These are phyloP conservation scores for Etia nguti DNA, from an alignment of 2,113 vertebrate genomes.

Conservation along the genomic window DNA sequence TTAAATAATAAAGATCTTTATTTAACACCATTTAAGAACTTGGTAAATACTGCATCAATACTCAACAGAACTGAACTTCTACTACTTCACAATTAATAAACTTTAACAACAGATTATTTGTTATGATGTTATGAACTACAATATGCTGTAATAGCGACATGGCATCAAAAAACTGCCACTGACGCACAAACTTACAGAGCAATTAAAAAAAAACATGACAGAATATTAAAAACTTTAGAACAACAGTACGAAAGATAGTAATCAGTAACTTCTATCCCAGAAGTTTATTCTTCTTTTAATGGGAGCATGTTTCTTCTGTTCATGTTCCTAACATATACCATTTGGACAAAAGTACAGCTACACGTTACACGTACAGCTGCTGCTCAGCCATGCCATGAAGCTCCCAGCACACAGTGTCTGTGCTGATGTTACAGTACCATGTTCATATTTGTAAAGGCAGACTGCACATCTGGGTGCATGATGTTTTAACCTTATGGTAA, in stretches of 20 bases:
- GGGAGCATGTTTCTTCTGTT: background rate
- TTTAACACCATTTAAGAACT: background rate
- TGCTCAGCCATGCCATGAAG: background rate
- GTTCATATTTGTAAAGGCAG: background rate
- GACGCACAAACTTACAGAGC: background rate
- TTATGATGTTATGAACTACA: background rate
- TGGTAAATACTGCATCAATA: background rate
- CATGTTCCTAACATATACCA: background rate
- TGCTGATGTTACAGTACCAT: background rate
- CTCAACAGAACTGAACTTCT: background rate
- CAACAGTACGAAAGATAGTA: background rate
- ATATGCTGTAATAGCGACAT: background rate
- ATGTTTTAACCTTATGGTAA: background rate
- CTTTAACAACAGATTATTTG: background rate
- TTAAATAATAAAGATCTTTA: background rate
- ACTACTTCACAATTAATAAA: background rate
- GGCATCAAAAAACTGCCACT: background rate
- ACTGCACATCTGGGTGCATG: background rate
- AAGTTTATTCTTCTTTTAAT: background rate
- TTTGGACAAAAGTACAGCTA: background rate
- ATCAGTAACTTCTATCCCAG: rapidly evolving
- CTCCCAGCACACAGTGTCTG: background rate
- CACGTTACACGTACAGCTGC: background rate
- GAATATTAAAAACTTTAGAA: background rate
- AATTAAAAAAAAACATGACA: background rate